Evolutionary conservation across 2,797 vertebrate species (phyloP).

Genomic region (Sylvilagus floridanus): DNA sequence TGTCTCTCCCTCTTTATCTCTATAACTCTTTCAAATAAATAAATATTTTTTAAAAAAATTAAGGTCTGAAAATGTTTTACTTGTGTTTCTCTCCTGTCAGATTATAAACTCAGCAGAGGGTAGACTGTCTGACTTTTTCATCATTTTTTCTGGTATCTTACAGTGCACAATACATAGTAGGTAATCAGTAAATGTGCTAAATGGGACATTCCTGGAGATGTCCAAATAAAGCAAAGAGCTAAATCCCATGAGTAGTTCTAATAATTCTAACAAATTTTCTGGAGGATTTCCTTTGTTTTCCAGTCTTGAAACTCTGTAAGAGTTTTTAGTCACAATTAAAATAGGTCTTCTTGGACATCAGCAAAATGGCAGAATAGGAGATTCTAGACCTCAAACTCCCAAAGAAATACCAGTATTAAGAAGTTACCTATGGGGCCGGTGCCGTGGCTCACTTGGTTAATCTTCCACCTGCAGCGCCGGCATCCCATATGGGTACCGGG

Average conservation of each 20-base stretch:
- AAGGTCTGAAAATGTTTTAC: background rate
- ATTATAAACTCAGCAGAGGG: background rate
- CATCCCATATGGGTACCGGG: no score
- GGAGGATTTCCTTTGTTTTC: background rate
- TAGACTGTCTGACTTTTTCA: background rate
- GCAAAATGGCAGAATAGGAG: background rate
- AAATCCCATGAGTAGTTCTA: slow-evolving; percentile 2
- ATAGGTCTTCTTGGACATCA: background rate
- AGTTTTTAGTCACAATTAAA: background rate
- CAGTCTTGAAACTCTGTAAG: background rate
- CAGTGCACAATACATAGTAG: background rate
- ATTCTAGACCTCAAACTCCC: background rate
- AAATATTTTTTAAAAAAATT: no score
- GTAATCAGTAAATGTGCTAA: background rate
- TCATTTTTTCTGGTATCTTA: background rate
- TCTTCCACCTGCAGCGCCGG: no score
- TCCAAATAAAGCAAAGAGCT: background rate
- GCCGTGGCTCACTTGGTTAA: no score
- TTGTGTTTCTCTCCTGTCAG: background rate
- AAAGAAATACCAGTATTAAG: background rate
- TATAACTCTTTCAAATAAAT: no score
- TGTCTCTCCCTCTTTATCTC: no score
- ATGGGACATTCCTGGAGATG: background rate
- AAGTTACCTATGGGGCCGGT: background rate
- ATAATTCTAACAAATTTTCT: slow-evolving; percentile 32